Conservation (phyloP, 2,113 vertebrate genomes). For the Hyla sarda region DNA sequence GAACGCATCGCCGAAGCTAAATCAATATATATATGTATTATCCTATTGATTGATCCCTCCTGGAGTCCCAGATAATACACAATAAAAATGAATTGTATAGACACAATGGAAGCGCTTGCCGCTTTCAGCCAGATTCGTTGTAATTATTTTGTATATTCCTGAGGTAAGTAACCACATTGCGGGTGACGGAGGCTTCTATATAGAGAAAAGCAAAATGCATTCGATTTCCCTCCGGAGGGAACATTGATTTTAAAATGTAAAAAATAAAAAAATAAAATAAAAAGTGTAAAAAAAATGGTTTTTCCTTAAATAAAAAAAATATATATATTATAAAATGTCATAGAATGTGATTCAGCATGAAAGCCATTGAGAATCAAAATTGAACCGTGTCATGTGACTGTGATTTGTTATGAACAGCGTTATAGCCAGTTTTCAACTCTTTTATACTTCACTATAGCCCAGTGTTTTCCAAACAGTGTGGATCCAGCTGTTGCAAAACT, state of each 20-base stretch:
- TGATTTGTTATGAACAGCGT: not conserved
- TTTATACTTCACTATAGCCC: too few species aligned
- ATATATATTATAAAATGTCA: too few species aligned
- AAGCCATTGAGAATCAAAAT: not conserved
- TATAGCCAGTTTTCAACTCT: too few species aligned
- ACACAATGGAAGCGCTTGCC: not conserved
- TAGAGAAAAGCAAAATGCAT: constrained; percentile 38
- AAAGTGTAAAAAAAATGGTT: not conserved
- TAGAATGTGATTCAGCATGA: not conserved
- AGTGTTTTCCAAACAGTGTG: too few species aligned
- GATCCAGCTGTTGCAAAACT: too few species aligned
- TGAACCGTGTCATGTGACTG: not conserved
- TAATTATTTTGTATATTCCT: not conserved
- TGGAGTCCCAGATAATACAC: not conserved
- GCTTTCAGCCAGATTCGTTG: not conserved
- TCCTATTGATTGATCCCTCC: not conserved
- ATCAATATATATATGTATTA: not conserved
- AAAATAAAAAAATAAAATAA: not conserved
- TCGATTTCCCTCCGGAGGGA: not conserved
- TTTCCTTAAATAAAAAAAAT: not conserved
- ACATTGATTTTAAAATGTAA: constrained; percentile 29
- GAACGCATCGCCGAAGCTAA: not conserved
- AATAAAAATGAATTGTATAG: not conserved
- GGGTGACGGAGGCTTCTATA: constrained; percentile 10
- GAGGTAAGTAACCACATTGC: not conserved